phyloP scores from a whole-genome alignment of 2,888 invertebrate genomes.

The Ectropis crepuscularia region DNA sequence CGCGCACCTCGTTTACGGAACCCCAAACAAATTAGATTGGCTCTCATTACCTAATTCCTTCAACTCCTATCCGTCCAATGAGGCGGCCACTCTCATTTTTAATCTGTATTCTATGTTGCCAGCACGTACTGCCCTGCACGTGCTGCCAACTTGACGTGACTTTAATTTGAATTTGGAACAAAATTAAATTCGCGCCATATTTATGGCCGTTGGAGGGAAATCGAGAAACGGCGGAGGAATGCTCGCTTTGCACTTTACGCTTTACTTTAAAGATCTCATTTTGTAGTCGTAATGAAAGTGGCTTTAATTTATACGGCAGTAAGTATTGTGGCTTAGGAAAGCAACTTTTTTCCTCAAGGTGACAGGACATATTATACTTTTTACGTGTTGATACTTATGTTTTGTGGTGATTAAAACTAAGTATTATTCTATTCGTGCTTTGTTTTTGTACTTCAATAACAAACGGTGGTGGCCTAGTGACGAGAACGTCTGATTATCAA shows the following conservation, averaged over 20 bases:
- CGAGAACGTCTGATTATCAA: no score
- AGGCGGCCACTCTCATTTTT: slow-evolving; percentile 43
- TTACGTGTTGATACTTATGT: no score
- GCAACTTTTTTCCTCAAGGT: no score
- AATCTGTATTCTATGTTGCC: slow-evolving; percentile 55
- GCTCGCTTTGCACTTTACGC: slow-evolving; percentile 48
- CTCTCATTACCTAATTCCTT: slow-evolving; percentile 38
- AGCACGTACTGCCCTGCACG: slow-evolving; percentile 65
- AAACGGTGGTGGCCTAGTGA: no score
- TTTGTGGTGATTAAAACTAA: no score
- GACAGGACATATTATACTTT: no score
- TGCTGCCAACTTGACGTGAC: slow-evolving; percentile 74
- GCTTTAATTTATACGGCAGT: slow-evolving; percentile 18
- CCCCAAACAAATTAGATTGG: slow-evolving; percentile 26
- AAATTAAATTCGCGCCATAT: slow-evolving; percentile 80
- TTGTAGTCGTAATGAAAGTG: slow-evolving; percentile 38
- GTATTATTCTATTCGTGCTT: no score
- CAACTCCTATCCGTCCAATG: slow-evolving; percentile 34
- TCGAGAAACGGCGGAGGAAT: slow-evolving; percentile 53
- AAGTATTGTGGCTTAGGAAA: slow-evolving; percentile 2
- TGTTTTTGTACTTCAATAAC: no score
- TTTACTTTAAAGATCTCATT: slow-evolving; percentile 47
- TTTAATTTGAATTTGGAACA: slow-evolving; percentile 78
- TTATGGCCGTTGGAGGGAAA: slow-evolving; percentile 76
- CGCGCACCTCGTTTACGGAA: slow-evolving; percentile 4